These are phyloP conservation scores for Promerops cafer DNA, from an alignment of 2,113 vertebrate species.

Conservation along the genomic window DNA sequence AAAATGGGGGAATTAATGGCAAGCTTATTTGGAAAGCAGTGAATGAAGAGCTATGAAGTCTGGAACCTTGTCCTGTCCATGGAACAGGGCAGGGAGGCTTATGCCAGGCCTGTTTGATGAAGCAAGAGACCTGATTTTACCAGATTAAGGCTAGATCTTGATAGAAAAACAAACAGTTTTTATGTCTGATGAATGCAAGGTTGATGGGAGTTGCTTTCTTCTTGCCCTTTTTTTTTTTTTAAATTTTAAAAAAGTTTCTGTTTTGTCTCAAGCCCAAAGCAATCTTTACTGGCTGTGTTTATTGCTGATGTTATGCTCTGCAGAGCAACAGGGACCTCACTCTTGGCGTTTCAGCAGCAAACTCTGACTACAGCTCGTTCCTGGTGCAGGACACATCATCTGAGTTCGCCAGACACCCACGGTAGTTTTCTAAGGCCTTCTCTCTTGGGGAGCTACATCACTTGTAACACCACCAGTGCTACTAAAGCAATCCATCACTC, in stretches of 20 bases:
- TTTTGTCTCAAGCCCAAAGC: slow-evolving; percentile 1
- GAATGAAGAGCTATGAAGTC: not conserved
- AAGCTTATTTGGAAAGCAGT: slow-evolving; percentile 20
- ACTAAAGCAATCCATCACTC: not conserved
- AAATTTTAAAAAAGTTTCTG: not conserved
- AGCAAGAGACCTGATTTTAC: not conserved
- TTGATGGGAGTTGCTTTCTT: not conserved
- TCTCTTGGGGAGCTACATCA: not conserved
- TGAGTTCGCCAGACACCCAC: not conserved
- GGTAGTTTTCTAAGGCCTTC: not conserved
- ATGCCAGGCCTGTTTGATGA: not conserved
- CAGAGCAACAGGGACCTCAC: not conserved
- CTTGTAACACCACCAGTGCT: not conserved
- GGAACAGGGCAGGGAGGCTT: not conserved
- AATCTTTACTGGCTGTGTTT: not conserved
- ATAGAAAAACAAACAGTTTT: not conserved
- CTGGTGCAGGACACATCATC: not conserved
- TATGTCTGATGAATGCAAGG: not conserved
- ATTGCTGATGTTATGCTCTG: not conserved
- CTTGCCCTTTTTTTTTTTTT: not conserved
- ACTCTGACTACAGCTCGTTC: not conserved
- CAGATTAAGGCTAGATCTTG: not conserved
- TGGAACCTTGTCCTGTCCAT: not conserved
- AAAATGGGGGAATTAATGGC: slow-evolving; percentile 36
- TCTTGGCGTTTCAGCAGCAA: not conserved